phyloP scores from a whole-genome alignment of 2,888 invertebrate species.

The Netelia inedita region DNA sequence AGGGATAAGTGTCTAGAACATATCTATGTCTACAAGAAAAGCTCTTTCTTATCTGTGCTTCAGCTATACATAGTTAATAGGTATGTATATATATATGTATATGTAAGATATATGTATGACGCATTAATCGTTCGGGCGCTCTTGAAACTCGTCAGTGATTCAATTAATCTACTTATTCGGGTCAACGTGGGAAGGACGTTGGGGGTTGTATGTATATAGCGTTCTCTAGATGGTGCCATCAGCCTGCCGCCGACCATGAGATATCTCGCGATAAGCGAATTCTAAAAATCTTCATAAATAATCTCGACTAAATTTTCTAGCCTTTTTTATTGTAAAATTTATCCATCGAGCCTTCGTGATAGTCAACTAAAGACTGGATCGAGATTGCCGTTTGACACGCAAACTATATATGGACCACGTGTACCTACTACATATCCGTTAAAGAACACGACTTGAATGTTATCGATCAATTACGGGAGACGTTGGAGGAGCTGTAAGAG shows the following conservation, averaged over 20 bases:
- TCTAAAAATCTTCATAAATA: constrained; percentile 38
- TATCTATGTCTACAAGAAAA: constrained; percentile 17
- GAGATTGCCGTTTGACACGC: neutral
- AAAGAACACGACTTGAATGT: neutral
- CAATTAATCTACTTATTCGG: constrained; percentile 60
- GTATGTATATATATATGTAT: constrained; percentile 19
- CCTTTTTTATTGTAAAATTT: too few species aligned
- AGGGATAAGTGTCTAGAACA: neutral
- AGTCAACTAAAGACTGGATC: neutral
- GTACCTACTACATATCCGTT: too few species aligned
- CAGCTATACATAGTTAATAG: constrained; percentile 15
- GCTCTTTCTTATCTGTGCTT: constrained; percentile 23
- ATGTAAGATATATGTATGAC: constrained; percentile 12
- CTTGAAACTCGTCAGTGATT: constrained; percentile 60
- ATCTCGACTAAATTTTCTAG: constrained; percentile 18
- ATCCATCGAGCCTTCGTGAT: too few species aligned
- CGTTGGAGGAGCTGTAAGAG: neutral
- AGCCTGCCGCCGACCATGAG: neutral
- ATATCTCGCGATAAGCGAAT: constrained; percentile 57
- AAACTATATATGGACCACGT: neutral
- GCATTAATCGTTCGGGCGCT: constrained; percentile 60
- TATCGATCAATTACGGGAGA: neutral
- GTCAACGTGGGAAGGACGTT: constrained; percentile 39
- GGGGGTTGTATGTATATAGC: neutral
- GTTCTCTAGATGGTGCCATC: neutral